These are phyloP conservation scores for Pantala flavescens DNA, from an alignment of 1,140 invertebrate species.

Conservation along the genomic window DNA sequence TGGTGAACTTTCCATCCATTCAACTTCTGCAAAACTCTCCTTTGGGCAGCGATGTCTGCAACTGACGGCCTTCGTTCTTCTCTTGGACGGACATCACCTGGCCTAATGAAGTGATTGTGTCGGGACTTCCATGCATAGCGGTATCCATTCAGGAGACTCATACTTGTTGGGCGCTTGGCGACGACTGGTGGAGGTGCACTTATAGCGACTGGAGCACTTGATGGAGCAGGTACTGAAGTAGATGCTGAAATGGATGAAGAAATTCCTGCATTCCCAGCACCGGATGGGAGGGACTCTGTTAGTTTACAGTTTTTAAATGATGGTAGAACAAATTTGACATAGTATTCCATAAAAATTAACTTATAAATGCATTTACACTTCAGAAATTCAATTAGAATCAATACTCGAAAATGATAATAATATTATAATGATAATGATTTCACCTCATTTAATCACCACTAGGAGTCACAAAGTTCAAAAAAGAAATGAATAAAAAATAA, in stretches of 20 bases:
- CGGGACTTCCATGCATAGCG: conserved; percentile 46
- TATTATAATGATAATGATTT: too few species aligned
- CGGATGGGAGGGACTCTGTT: conserved; percentile 25
- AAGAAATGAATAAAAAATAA: too few species aligned
- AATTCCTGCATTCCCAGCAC: conserved; percentile 31
- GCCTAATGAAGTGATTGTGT: conserved; percentile 73
- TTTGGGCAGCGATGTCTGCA: conserved; percentile 81
- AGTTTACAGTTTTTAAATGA: conserved; percentile 25
- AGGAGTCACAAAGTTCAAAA: too few species aligned
- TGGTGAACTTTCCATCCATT: conserved; percentile 94
- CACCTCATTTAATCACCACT: too few species aligned
- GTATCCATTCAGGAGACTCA: conserved; percentile 33
- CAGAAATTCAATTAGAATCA: too few species aligned
- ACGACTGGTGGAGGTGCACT: background rate
- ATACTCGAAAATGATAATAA: too few species aligned
- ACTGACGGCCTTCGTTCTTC: conserved; percentile 73
- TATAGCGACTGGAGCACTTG: background rate
- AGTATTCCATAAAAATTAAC: too few species aligned
- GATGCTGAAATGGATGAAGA: conserved; percentile 18
- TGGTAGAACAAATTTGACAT: conserved; percentile 8
- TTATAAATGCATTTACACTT: too few species aligned
- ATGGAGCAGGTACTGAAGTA: conserved; percentile 13
- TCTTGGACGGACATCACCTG: conserved; percentile 76
- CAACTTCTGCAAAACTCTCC: conserved; percentile 75
- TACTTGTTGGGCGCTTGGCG: background rate